These are phyloP conservation scores for Lepus europaeus DNA, from an alignment of 2,113 vertebrate species.

Conservation along the genomic window DNA sequence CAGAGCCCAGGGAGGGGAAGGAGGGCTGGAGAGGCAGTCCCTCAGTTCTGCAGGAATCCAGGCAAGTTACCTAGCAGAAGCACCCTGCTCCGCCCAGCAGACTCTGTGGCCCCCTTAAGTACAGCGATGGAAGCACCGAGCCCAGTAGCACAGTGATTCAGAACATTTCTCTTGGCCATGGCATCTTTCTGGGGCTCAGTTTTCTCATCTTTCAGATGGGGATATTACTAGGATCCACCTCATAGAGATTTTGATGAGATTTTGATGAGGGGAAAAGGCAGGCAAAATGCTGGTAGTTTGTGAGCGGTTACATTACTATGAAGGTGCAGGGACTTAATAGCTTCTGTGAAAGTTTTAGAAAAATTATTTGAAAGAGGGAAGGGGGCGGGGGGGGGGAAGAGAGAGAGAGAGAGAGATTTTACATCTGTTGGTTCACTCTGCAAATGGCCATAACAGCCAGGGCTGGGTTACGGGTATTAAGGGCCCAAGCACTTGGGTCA, in stretches of 20 bases:
- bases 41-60: neutral
- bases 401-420: too few relatives aligned
- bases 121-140: neutral
- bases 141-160: neutral
- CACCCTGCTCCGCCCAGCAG: neutral
- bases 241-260: neutral
- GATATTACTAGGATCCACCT: neutral
- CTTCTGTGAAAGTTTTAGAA: too few relatives aligned
- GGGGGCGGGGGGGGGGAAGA: too few relatives aligned
- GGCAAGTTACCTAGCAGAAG: neutral
- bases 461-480: too few relatives aligned
- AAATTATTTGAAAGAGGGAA: too few relatives aligned
- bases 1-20: neutral
- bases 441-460: too few relatives aligned
- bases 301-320: neutral
- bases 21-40: neutral
- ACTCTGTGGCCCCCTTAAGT: neutral
- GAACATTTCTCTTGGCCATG: neutral
- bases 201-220: constrained; percentile 35
- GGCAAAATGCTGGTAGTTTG: neutral
- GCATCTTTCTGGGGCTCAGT: neutral
- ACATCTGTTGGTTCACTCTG: too few relatives aligned
- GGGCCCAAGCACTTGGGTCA: too few relatives aligned
- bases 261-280: neutral
- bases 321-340: neutral